Evolutionary conservation across 2,888 invertebrate species (phyloP), one percentile per base, ranked within the genome.

Genomic region (Callyntrura sp.): DNA sequence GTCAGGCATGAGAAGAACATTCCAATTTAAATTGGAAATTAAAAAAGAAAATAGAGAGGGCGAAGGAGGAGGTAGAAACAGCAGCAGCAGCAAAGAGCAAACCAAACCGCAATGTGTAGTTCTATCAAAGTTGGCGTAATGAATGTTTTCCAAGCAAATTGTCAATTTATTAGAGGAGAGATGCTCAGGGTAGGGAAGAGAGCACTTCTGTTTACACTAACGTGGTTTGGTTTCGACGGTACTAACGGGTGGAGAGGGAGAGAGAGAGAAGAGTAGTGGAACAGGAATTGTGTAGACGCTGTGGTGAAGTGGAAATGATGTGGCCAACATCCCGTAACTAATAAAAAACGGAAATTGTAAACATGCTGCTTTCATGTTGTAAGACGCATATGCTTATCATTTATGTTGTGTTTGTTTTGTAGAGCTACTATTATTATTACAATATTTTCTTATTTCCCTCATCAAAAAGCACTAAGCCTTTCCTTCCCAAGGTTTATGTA

Each of bases 311-410:
- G 28, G 68, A n/a, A 5, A 55, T n/a, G 55, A 70, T 70, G 84
- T 84, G 84, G 70, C 70, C 55, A 84, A 55, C 84, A 70, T 84
- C 84, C 70, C 84, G 70, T 68, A 82, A 55, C 84, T 84, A 84
- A 84, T 84, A 70, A 84, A 70, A 78, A 84, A 73, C 84, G 84
- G 84, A 84, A 84, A 70, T 70, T 23, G 84, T 84, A 84, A 84
- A 84, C 84, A 84, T 28, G 14, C 0, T 65, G 14, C 65, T 28
- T 55, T 55, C 55, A 55, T 55, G 55, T 55, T 14, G n/a, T 35
- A 2, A 35, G 35, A 35, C 35, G 35, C 35, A 35, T 55, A 51
- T 51, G 14, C 51, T 6, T 0, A 6, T 60, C 60, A 60, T 60
- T 23, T 17, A 23, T 23, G 9, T 60, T 23, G 9, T 60, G 60